phyloP scores from a whole-genome alignment of 2,797 vertebrate genomes.

The Synanceia verrucosa region DNA sequence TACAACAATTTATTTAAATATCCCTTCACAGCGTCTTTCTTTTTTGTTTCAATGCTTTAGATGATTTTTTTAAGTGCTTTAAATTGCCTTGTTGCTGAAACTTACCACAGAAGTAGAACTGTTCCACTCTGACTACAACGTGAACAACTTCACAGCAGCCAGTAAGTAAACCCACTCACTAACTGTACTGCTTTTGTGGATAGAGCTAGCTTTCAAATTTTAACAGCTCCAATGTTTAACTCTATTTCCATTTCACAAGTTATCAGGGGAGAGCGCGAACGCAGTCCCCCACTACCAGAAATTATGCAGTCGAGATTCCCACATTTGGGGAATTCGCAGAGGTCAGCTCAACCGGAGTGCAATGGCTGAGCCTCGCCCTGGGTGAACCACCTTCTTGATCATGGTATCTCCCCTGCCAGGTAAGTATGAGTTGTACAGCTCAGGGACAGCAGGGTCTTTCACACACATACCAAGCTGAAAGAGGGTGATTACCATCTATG shows the following conservation, averaged over 20 bases:
- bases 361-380: conserved; percentile 38
- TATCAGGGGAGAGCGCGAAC: conserved; percentile 34
- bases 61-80: no score
- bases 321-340: conserved; percentile 54
- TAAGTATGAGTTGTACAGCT: conserved; percentile 32
- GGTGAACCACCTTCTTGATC: conserved; percentile 49
- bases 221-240: no score
- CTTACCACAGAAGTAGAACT: no score
- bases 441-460: rapidly evolving
- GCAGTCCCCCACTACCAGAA: conserved; percentile 55
- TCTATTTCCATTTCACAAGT: not conserved
- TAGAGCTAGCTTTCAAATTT: no score
- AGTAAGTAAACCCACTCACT: no score
- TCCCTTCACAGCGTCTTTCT: no score
- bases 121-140: no score
- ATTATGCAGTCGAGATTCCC: conserved; percentile 56
- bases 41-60: no score
- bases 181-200: no score
- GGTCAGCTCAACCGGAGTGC: conserved; percentile 45
- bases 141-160: no score
- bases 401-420: conserved; percentile 34
- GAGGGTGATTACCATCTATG: not conserved
- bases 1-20: no score
- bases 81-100: no score
- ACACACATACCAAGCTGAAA: not conserved